A percentile compares a stretch with the other conserved stretches of the same genome.
Conservation (phyloP, 1,140 invertebrate species). For the Pogonomyrmex barbatus region DNA sequence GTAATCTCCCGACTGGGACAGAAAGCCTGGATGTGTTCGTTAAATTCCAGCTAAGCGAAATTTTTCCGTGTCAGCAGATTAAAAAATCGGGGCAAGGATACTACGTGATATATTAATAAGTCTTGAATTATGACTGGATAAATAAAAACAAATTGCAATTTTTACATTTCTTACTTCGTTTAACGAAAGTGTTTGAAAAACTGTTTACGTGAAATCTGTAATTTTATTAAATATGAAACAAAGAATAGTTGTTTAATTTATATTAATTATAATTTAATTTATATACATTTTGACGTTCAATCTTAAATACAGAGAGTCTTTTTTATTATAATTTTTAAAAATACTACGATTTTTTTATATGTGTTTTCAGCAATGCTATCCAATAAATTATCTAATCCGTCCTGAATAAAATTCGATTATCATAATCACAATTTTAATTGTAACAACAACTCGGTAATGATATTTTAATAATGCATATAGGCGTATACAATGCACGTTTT, state of each 20-base stretch:
- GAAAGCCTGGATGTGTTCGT: not conserved
- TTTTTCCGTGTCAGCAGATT: not conserved
- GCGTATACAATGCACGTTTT: not conserved
- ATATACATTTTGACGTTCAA: not conserved
- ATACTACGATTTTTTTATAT: not conserved
- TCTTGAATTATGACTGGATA: not conserved
- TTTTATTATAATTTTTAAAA: conserved; percentile 9
- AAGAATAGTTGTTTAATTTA: not conserved
- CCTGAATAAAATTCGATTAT: not conserved
- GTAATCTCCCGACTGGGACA: conserved; percentile 8
- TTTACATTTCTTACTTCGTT: not conserved
- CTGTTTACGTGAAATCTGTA: not conserved
- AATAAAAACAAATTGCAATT: not conserved
- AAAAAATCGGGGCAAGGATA: not conserved
- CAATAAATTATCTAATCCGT: not conserved
- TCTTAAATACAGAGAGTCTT: not conserved
- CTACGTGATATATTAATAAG: not conserved
- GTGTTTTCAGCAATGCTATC: not conserved
- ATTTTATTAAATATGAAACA: not conserved
- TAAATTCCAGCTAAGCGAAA: not conserved
- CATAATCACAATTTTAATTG: not conserved
- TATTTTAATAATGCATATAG: not conserved
- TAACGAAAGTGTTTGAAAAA: not conserved
- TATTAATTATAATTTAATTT: not conserved
- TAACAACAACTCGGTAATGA: not conserved